These are phyloP conservation scores for Epistrophe eligans DNA, from an alignment of 2,888 invertebrate genomes.

Conservation along the genomic window DNA sequence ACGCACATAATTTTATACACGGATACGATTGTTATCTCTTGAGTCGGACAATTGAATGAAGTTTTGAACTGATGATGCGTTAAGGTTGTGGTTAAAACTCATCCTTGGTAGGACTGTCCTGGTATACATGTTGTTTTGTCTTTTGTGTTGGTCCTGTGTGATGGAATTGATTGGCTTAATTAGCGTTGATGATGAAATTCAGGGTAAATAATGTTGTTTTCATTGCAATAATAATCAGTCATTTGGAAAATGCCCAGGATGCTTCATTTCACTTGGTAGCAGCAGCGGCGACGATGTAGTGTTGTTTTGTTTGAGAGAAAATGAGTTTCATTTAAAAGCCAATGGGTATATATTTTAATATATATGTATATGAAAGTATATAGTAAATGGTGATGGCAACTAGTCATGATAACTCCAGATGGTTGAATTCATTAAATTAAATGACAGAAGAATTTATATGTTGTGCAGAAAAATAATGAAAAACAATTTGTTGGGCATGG, in stretches of 20 bases:
- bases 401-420: slow-evolving; percentile 42
- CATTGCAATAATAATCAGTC: slow-evolving; percentile 39
- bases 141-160: neutral
- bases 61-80: slow-evolving; percentile 9
- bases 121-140: neutral
- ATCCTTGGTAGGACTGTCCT: too few relatives aligned
- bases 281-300: too few relatives aligned
- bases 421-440: slow-evolving; percentile 27
- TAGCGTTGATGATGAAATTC: slow-evolving; percentile 30
- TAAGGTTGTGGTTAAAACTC: slow-evolving; percentile 11
- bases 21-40: slow-evolving; percentile 12
- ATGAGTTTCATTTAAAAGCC: slow-evolving; percentile 35
- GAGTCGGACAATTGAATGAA: neutral
- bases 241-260: slow-evolving; percentile 31
- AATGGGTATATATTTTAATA: neutral
- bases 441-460: slow-evolving; percentile 10
- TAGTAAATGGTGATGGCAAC: slow-evolving; percentile 1
- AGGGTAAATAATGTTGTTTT: slow-evolving; percentile 46
- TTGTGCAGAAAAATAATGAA: slow-evolving; percentile 8
- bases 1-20: neutral
- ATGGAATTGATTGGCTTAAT: slow-evolving; percentile 51
- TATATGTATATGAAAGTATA: too few relatives aligned
- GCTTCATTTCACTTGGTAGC: neutral
- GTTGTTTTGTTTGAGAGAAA: slow-evolving; percentile 9
- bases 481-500: neutral